Base-by-base conservation (phyloP, 1,140 invertebrate genomes). In the Pogonomyrmex californicus region DNA sequence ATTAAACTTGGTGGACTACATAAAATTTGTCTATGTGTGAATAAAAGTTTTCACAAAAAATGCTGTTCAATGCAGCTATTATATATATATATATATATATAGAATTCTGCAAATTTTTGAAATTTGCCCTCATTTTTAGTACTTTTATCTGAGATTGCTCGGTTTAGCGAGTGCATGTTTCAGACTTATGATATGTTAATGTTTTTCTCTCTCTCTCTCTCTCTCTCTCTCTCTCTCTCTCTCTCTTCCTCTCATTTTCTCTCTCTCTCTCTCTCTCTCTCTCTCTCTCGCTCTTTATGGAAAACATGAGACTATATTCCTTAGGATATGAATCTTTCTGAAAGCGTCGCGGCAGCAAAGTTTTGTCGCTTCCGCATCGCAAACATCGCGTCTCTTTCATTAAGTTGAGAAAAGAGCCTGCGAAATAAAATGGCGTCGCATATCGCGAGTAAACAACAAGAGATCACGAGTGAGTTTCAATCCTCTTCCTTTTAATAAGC, bases 291-390 rank as follows among this genome's bases (percentile, higher is more conserved):
- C 12, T 63, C 63, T 47, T 54, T 56, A 9, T 30, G 68, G 41
- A 56, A 60, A 83, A 83, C 44, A 75, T 30, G 65, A 54, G 41
- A 75, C 54, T 38, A 49, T 62, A 73, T 75, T 73, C 41, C 54
- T 73, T 62, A 54, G 79, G 54, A 83, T 83, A 83, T 75, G 79
- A 83, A 83, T 83, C 68, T 83, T 83, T 73, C 79, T 83, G 54
- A 83, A 62, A 75, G 54, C 54, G 54, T 82, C 41, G 51, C 79
- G 54, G 79, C 54, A 83, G 54, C 17, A 44, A 83, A 83, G 79
- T 83, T 83, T 83, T 60, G 54, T 68, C 79, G 68, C 56, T 83
- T 75, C 58, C 68, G 68, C 68, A 60, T 83, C 68, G 68, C 79
- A 75, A 83, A 83, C 54, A 83, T 83, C 38, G 56, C 79, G 68